A percentile compares a stretch with the other conserved stretches of the same genome.
Evolutionary conservation across 2,888 invertebrate species (phyloP).

Genomic region (Helleia helle): DNA sequence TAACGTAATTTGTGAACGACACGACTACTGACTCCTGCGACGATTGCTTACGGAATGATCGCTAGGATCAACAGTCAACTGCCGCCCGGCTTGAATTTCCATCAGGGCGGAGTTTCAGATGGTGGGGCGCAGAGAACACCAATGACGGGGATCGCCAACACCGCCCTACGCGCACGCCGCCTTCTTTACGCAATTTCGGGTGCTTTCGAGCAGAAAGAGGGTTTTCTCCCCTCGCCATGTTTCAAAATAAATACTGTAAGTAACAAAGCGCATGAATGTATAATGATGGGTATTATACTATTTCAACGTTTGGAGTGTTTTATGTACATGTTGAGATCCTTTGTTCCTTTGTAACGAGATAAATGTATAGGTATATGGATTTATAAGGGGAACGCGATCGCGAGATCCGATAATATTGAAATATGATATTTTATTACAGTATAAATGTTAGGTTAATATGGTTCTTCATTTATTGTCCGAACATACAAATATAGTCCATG

Average conservation of each 20-base stretch:
- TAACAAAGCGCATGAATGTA: conserved; percentile 71
- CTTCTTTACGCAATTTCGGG: conserved; percentile 56
- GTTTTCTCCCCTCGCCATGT: conserved; percentile 61
- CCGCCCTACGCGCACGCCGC: conserved; percentile 45
- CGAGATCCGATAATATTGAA: conserved; percentile 58
- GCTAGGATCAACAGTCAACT: conserved; percentile 19
- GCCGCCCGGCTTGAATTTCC: conserved; percentile 40
- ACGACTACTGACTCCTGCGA: conserved; percentile 33
- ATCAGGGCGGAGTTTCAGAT: conserved; percentile 50
- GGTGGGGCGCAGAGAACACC: conserved; percentile 48
- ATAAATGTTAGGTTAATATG: conserved; percentile 44
- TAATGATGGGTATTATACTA: conserved; percentile 71
- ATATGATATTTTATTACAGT: conserved; percentile 59
- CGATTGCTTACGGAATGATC: conserved; percentile 45
- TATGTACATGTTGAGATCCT: conserved; percentile 61
- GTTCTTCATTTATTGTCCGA: conserved; percentile 12
- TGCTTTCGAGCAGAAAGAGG: conserved; percentile 66
- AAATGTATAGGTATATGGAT: conserved; percentile 42
- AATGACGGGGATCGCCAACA: conserved; percentile 35
- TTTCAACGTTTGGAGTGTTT: conserved; percentile 67
- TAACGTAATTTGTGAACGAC: conserved; percentile 12
- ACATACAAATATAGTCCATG: too few species aligned
- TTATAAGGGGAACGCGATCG: conserved; percentile 53
- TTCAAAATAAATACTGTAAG: conserved; percentile 73
- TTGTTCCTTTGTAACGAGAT: conserved; percentile 65